These are phyloP conservation scores for Leptopterna dolabrata DNA, from an alignment of 2,888 invertebrate genomes.

Conservation along the genomic window DNA sequence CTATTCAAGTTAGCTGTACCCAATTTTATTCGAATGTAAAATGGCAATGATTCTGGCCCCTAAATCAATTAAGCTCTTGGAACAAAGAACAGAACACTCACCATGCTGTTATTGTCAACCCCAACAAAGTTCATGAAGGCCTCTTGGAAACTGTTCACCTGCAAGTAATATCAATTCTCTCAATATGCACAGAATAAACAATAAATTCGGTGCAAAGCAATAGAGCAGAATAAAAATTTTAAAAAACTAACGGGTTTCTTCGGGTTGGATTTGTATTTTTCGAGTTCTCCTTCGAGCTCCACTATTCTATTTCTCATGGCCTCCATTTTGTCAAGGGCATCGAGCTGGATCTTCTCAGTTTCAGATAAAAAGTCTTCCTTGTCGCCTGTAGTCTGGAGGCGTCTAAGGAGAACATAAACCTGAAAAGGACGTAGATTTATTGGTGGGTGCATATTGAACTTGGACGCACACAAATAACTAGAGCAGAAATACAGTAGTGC, in stretches of 20 bases:
- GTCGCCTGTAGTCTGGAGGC: not conserved
- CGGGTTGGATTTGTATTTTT: not conserved
- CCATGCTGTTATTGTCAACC: not conserved
- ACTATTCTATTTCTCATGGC: conserved; percentile 40
- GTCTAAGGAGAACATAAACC: conserved; percentile 35
- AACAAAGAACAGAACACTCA: not conserved
- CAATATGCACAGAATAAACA: not conserved
- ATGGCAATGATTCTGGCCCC: too few relatives aligned
- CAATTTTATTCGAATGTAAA: too few relatives aligned
- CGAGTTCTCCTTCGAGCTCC: conserved; percentile 53
- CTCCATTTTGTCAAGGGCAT: conserved; percentile 55
- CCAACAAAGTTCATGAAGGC: conserved; percentile 39
- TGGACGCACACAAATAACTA: not conserved
- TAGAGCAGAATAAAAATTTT: too few relatives aligned
- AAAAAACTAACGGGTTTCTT: not conserved
- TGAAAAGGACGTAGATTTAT: not conserved
- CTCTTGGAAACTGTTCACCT: conserved; percentile 28
- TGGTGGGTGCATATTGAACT: not conserved
- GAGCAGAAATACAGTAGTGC: not conserved
- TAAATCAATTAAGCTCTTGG: too few relatives aligned
- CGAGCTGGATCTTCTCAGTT: conserved; percentile 31
- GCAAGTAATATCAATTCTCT: not conserved
- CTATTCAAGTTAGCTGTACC: too few relatives aligned
- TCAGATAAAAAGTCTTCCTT: conserved; percentile 24
- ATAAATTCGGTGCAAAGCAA: too few relatives aligned